These are phyloP conservation scores for Acipenser ruthenus DNA, from an alignment of 2,797 vertebrate species.

Conservation along the genomic window DNA sequence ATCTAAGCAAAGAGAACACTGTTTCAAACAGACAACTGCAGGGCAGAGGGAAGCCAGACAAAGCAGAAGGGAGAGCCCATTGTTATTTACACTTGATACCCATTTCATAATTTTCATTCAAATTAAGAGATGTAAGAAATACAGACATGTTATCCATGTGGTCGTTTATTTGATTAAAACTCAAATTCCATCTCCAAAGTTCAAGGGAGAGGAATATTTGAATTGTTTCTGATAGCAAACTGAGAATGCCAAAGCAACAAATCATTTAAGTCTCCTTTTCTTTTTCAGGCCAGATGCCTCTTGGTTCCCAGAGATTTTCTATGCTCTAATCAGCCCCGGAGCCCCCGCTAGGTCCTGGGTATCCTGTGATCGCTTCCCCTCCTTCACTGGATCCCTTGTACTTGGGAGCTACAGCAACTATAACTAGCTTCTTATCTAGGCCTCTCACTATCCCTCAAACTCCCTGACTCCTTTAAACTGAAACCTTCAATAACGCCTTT, in stretches of 20 bases:
- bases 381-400: background rate
- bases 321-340: background rate
- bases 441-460: no score
- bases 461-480: background rate
- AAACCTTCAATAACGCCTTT: no score
- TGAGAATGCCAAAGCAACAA: conserved; percentile 2
- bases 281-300: background rate
- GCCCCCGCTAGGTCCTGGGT: background rate
- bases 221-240: background rate
- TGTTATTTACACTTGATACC: background rate
- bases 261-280: background rate
- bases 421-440: background rate
- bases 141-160: conserved; percentile 9
- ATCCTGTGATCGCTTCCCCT: background rate
- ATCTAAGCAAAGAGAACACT: conserved; percentile 14
- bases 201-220: background rate
- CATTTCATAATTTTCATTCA: conserved; percentile 10
- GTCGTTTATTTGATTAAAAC: conserved; percentile 7
- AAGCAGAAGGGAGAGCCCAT: conserved; percentile 13
- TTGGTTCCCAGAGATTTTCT: background rate
- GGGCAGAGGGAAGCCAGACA: conserved; percentile 43
- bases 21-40: conserved; percentile 45
- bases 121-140: conserved; percentile 7
- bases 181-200: conserved; percentile 8
- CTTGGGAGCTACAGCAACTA: background rate